Evolutionary conservation across 1,140 invertebrate genomes (phyloP).

Genomic region (Leptoteleia sp.): DNA sequence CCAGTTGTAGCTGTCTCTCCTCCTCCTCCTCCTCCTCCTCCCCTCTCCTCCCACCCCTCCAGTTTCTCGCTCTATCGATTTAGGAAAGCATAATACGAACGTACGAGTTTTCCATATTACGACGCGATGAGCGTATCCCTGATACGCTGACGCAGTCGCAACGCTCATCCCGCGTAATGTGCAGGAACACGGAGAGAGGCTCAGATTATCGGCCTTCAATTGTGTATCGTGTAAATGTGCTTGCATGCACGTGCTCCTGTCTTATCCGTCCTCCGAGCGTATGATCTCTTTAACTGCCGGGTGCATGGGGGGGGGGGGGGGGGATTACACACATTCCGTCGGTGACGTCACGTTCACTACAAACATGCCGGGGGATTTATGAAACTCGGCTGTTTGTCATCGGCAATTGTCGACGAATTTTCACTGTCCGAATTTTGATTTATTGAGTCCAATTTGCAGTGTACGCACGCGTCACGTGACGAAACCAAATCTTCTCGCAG

Average conservation of each 20-base stretch:
- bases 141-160: slow-evolving; percentile 48
- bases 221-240: slow-evolving; percentile 36
- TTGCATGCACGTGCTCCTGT: slow-evolving; percentile 27
- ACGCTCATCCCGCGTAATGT: slow-evolving; percentile 23
- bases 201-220: slow-evolving; percentile 35
- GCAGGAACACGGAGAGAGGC: background rate
- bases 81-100: slow-evolving; percentile 44
- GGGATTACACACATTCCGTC: background rate
- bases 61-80: no score
- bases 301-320: no score
- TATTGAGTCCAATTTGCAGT: no score
- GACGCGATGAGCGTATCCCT: slow-evolving; percentile 39
- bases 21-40: no score
- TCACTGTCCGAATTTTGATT: background rate
- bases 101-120: slow-evolving; percentile 45
- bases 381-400: slow-evolving; percentile 1
- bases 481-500: no score
- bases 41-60: no score
- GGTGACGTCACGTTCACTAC: slow-evolving; percentile 13
- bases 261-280: slow-evolving; percentile 20
- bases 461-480: no score
- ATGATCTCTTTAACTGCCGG: slow-evolving; percentile 12
- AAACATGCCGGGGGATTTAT: slow-evolving; percentile 3
- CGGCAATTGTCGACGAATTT: background rate
- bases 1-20: no score